Conservation (phyloP, 2,797 vertebrate genomes). For the Syngnathus acus region DNA sequence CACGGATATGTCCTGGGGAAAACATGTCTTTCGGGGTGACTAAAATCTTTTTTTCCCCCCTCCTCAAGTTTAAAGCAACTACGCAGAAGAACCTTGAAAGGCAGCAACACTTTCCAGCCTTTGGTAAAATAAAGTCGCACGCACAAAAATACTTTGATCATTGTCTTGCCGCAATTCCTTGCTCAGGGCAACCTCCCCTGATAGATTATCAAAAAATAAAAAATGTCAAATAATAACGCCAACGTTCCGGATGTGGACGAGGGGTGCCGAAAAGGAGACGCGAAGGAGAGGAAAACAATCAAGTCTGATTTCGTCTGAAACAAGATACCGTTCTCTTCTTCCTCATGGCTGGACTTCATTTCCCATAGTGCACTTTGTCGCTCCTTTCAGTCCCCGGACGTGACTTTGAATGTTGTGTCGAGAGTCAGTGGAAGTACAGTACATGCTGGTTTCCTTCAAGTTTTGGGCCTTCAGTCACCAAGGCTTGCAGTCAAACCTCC, state of each 20-base stretch:
- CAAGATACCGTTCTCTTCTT: conserved; percentile 15
- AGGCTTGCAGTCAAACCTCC: conserved; percentile 62
- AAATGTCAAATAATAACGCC: background rate
- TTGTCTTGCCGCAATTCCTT: conserved; percentile 69
- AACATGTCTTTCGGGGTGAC: background rate
- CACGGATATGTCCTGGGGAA: background rate
- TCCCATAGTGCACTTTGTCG: conserved; percentile 42
- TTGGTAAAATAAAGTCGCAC: conserved; percentile 40
- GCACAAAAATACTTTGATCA: conserved; percentile 48
- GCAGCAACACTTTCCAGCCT: conserved; percentile 27
- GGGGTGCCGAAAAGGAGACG: background rate
- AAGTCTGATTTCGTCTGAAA: conserved; percentile 53
- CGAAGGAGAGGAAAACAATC: conserved; percentile 22
- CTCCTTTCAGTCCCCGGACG: conserved; percentile 14
- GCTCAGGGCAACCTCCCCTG: conserved; percentile 21
- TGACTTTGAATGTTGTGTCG: conserved; percentile 2
- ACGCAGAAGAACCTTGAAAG: conserved; percentile 8
- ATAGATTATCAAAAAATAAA: background rate
- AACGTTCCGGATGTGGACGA: background rate
- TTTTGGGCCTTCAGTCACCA: background rate
- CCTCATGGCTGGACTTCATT: conserved; percentile 29
- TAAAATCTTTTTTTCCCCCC: background rate
- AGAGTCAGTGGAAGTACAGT: background rate
- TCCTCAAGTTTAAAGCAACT: background rate
- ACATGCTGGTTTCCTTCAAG: background rate